Evolutionary conservation across 1,140 invertebrate species (phyloP).

Genomic region (Diabrotica virgifera): DNA sequence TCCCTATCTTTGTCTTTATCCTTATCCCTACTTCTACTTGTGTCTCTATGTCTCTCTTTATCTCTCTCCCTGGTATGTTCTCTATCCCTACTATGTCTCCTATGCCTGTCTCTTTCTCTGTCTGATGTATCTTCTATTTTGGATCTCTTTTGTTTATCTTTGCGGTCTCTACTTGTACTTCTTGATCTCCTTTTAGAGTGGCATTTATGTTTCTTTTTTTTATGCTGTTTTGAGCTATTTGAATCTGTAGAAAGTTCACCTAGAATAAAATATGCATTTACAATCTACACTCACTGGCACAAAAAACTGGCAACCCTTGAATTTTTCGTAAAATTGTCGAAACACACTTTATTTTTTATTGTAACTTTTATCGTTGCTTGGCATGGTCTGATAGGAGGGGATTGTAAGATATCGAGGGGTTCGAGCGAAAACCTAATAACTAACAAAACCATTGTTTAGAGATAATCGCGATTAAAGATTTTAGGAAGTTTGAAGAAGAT

Average conservation of each 20-base stretch:
- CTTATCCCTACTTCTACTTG: conserved; percentile 31
- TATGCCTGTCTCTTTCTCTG: conserved; percentile 36
- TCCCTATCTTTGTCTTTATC: conserved; percentile 22
- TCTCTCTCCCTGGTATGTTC: conserved; percentile 34
- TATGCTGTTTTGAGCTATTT: conserved; percentile 48
- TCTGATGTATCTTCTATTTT: conserved; percentile 38
- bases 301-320: too few species aligned
- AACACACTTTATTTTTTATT: too few species aligned
- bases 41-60: conserved; percentile 28
- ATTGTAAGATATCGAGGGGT: too few species aligned
- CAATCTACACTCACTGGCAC: too few species aligned
- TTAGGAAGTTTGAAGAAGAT: too few species aligned
- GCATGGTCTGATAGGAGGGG: too few species aligned
- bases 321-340: too few species aligned
- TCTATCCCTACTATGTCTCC: conserved; percentile 26
- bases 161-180: conserved; percentile 47
- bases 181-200: conserved; percentile 45
- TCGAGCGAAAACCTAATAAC: too few species aligned
- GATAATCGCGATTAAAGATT: too few species aligned
- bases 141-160: conserved; percentile 42
- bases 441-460: too few species aligned
- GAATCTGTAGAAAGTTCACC: conserved; percentile 57
- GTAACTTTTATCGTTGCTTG: too few species aligned
- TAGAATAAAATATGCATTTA: conserved; percentile 51
- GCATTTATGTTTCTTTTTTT: conserved; percentile 41